Evolutionary conservation across 1,140 invertebrate genomes (phyloP).

Genomic region (Musca domestica): DNA sequence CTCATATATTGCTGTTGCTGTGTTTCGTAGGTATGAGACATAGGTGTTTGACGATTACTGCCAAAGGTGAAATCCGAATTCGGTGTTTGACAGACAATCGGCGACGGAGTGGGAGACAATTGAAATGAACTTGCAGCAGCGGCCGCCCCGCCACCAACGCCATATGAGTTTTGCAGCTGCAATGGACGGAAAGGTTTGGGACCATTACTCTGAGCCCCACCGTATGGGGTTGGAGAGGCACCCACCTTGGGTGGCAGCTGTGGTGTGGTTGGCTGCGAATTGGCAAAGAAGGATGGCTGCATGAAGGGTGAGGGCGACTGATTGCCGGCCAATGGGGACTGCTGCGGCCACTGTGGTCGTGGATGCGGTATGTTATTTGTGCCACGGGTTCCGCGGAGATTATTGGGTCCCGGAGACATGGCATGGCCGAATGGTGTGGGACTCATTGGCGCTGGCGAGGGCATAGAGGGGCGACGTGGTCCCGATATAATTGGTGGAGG

Average conservation of each 20-base stretch:
- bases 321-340: conserved; percentile 53
- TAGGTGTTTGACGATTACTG: conserved; percentile 49
- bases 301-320: conserved; percentile 48
- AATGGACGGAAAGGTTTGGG: conserved; percentile 42
- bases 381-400: conserved; percentile 51
- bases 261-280: conserved; percentile 29
- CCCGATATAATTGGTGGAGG: conserved; percentile 64
- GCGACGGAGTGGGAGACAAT: conserved; percentile 51
- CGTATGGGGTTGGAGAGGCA: conserved; percentile 28
- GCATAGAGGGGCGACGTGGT: conserved; percentile 56
- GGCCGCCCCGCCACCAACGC: conserved; percentile 13
- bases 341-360: conserved; percentile 63
- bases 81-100: conserved; percentile 49
- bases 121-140: conserved; percentile 50
- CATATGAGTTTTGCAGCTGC: conserved; percentile 44
- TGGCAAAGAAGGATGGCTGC: conserved; percentile 21
- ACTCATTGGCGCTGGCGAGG: conserved; percentile 52
- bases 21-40: conserved; percentile 35
- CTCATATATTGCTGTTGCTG: conserved; percentile 22
- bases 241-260: conserved; percentile 27
- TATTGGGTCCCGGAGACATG: conserved; percentile 58
- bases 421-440: conserved; percentile 54
- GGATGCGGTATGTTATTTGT: conserved; percentile 58
- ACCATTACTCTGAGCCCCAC: conserved; percentile 27
- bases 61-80: conserved; percentile 46